These are phyloP conservation scores for Catharus minimus DNA, from an alignment of 2,113 vertebrate genomes.

Conservation along the genomic window DNA sequence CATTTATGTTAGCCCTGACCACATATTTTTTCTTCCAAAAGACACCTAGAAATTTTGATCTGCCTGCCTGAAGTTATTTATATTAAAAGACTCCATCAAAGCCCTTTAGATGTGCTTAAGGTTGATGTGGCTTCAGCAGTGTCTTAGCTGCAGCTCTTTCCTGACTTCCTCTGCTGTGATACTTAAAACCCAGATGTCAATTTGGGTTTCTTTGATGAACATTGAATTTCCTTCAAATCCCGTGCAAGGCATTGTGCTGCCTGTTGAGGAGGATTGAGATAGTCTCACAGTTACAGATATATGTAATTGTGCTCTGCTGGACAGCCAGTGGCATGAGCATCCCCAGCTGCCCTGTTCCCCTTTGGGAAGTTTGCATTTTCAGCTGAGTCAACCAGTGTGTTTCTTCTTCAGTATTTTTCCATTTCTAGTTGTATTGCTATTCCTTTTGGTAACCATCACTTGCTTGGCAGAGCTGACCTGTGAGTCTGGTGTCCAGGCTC, in stretches of 20 bases:
- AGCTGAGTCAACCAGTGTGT: neutral
- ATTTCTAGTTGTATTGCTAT: neutral
- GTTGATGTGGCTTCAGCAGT: neutral
- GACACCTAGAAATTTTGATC: neutral
- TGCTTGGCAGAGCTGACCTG: neutral
- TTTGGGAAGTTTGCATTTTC: neutral
- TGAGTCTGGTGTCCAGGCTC: neutral
- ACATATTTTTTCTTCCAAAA: neutral
- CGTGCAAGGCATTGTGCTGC: neutral
- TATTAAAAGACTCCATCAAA: neutral
- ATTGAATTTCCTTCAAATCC: neutral
- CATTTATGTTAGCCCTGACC: neutral
- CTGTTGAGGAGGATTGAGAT: neutral
- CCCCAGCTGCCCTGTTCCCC: neutral
- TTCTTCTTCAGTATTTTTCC: neutral
- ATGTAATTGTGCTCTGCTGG: neutral
- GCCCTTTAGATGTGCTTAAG: neutral
- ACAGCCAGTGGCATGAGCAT: accelerated
- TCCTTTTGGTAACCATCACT: neutral
- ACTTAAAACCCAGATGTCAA: neutral
- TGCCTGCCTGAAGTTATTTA: neutral
- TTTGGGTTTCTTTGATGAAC: neutral
- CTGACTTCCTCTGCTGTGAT: neutral
- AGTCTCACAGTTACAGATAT: neutral
- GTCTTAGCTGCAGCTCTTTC: neutral